Evolutionary conservation across 2,888 invertebrate genomes (phyloP), one percentile per base, ranked within the genome.

Genomic region (Actias luna): DNA sequence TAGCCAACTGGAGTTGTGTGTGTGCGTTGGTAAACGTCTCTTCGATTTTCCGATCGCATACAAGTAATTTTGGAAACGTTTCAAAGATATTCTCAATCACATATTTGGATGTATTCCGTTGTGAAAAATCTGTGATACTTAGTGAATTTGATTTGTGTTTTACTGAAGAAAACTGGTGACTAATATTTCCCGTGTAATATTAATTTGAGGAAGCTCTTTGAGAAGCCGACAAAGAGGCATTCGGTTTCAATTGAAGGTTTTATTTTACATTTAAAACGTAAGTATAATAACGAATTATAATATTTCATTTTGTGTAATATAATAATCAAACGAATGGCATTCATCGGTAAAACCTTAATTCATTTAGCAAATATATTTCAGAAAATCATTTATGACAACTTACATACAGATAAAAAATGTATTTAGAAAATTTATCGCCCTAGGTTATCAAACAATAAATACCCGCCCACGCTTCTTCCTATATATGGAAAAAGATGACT

Each of bases 1-100:
- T 78, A 83, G 82, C 79, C 84, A 71, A 79, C 80, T 84, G 70
- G 79, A 83, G 73, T 83, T 82, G 84, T 83, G 42, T 39, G 82
- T 76, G 83, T 84, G 84, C 78, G 84, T 81, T 67, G 83, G 84
- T 85, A 83, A 81, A 82, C 80, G 78, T 76, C 71, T 77, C 73
- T 75, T 80, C 72, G 67, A 80, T 76, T 79, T 79, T 75, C 81
- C 84, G 80, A 82, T 82, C 80, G 80, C 79, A 76, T 82, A 77
- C 79, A 85, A 87, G 83, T 84, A 83, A 81, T 74, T 69, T 69
- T 71, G 64, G 71, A 70, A 69, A 69, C 69, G 71, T 71, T 71
- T 77, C 71, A 39, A 72, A 79, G 70, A 73, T 72, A 69, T 76
- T 76, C n/a, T n/a, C 71, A 69, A 75, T 68, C 59, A 60, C 16